These are phyloP conservation scores for Platycheirus albimanus DNA, from an alignment of 2,888 invertebrate genomes.

Conservation along the genomic window DNA sequence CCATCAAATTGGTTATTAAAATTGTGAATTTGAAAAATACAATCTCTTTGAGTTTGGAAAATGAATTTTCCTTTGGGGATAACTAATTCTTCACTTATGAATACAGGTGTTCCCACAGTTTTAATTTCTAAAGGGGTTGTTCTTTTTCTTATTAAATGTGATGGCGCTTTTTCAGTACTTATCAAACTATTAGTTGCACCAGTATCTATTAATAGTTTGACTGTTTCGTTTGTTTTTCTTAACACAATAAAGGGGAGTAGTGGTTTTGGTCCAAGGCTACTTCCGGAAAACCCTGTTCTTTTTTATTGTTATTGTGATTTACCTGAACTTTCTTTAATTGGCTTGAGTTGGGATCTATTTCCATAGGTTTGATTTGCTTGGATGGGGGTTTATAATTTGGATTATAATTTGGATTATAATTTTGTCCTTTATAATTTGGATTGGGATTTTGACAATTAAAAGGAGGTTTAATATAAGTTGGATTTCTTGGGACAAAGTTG, in stretches of 20 bases:
- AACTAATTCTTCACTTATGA: neutral
- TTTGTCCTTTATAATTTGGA: constrained; percentile 4
- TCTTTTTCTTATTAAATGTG: neutral
- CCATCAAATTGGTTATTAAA: constrained; percentile 15
- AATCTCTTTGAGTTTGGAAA: neutral
- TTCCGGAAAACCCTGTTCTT: constrained; percentile 12
- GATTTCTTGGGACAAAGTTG: neutral
- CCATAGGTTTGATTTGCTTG: neutral
- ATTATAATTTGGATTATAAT: constrained; percentile 13
- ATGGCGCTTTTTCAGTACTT: constrained; percentile 6
- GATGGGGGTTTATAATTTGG: neutral
- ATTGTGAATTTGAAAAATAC: constrained; percentile 8
- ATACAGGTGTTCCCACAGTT: constrained; percentile 9
- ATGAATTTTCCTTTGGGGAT: constrained; percentile 20
- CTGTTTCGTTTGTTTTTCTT: neutral
- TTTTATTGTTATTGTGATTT: neutral
- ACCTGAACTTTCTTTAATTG: neutral
- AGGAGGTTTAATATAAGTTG: neutral
- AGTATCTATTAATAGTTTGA: constrained; percentile 4
- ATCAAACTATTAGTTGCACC: constrained; percentile 25
- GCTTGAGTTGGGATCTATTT: neutral
- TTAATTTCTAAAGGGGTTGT: constrained; percentile 5
- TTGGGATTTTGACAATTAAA: constrained; percentile 6
- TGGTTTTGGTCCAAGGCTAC: constrained; percentile 12
- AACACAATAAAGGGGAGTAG: constrained; percentile 11